Evolutionary conservation across 2,113 vertebrate species (phyloP), one percentile per base, ranked within the genome.

Genomic region (Microtus oregoni): DNA sequence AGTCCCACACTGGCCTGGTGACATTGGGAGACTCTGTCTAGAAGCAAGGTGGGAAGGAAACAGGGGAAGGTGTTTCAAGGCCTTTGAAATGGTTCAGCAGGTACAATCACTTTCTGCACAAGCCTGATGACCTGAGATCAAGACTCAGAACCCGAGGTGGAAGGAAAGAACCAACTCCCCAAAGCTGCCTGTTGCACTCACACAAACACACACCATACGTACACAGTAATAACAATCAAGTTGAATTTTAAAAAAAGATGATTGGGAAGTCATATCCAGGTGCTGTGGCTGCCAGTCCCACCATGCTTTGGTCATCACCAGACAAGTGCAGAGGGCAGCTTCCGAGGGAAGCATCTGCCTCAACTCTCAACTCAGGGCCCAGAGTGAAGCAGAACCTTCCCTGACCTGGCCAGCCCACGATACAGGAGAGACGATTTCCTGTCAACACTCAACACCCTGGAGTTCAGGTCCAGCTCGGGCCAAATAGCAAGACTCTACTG

Each of bases 201-300:
- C 28, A 67, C 38, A 86, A 32, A 86, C 30, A 47, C 41, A 47
- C 1, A n/a, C 24, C 26, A 41, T 30, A n/a, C 0, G 3, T 52
- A 35, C 30, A n/a, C 30, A 70, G 44, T n/a, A 52, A 70, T 35
- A 67, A 50, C 47, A 50, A 50, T 50, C 67, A 65, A 63, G 52
- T 68, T 35, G 24, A 47, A 32, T 44, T 65, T 58, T 22, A 58
- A 38, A 17, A 28, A 68, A 32, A 68, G 63, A 15, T 86, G 30
- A 11, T 22, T 68, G 26, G 65, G 63, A 4, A 38, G 30, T 30
- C 35, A 0, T 68, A 5, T 24, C 32, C 81, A 61, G 61, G 41
- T 47, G 35, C 15, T 13, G 10, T 26, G 35, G 32, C 41, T 5
- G 7, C 79, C 0, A 0, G 35, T 44, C 52, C 20, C 2, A 0